Conservation (phyloP, 2,888 invertebrate species). For the Liodrosophila aerea region DNA sequence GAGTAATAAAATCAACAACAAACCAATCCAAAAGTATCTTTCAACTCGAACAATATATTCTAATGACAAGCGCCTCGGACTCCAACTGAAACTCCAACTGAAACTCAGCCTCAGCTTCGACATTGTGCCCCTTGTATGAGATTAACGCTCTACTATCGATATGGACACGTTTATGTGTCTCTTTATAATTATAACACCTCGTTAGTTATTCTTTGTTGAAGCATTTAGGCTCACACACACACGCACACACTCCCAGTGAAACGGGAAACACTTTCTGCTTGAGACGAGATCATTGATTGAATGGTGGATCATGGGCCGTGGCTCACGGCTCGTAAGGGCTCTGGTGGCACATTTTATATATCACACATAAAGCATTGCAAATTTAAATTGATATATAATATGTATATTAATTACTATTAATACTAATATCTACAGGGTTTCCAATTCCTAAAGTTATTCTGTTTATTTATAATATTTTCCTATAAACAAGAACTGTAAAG, state of each 20-base stretch:
- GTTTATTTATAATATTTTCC: no score
- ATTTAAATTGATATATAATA: no score
- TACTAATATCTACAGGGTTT: no score
- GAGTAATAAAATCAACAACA: conserved; percentile 65
- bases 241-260: conserved; percentile 5
- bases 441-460: no score
- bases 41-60: conserved; percentile 66
- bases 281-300: conserved; percentile 40
- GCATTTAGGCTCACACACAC: conserved; percentile 56
- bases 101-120: conserved; percentile 31
- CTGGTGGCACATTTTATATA: no score
- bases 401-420: no score
- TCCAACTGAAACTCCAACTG: no score
- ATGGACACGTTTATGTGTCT: conserved; percentile 57
- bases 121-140: conserved; percentile 47
- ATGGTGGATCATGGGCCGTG: neutral
- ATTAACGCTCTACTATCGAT: conserved; percentile 50
- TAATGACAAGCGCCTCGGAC: conserved; percentile 76
- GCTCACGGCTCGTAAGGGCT: neutral
- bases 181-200: conserved; percentile 76
- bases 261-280: conserved; percentile 18
- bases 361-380: no score
- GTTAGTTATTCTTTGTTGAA: conserved; percentile 74
- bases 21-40: conserved; percentile 21
- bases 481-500: no score